phyloP scores from a whole-genome alignment of 2,888 invertebrate genomes.

The Chouioia cunea region DNA sequence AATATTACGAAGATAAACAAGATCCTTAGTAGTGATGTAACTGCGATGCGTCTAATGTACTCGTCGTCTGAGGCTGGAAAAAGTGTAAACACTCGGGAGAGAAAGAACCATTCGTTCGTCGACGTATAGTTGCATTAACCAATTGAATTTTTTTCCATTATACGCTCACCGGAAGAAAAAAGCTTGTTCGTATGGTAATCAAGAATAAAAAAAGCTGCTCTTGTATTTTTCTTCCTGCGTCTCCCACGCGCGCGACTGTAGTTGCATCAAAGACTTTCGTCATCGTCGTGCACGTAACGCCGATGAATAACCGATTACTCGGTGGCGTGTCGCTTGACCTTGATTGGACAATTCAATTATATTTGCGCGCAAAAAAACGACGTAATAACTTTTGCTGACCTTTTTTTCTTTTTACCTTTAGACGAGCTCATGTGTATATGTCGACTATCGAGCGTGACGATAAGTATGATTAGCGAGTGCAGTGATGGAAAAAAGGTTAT shows the following conservation, averaged over 20 bases:
- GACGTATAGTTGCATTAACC: constrained; percentile 25
- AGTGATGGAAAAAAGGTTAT: constrained; percentile 23
- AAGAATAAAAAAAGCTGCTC: neutral
- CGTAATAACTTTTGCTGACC: constrained; percentile 25
- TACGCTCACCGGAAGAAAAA: constrained; percentile 37
- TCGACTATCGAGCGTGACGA: neutral
- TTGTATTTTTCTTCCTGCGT: constrained; percentile 40
- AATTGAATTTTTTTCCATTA: constrained; percentile 20
- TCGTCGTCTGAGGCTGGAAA: constrained; percentile 13
- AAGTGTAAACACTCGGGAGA: constrained; percentile 27
- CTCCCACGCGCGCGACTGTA: constrained; percentile 51
- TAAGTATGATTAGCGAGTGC: constrained; percentile 7
- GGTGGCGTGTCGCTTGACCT: constrained; percentile 14
- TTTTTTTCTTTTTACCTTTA: constrained; percentile 6
- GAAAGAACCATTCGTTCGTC: constrained; percentile 27
- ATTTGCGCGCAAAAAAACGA: constrained; percentile 14
- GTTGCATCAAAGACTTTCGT: neutral
- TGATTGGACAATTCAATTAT: constrained; percentile 45
- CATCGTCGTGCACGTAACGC: neutral
- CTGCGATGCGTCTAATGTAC: constrained; percentile 1
- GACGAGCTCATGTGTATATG: neutral
- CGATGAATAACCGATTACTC: constrained; percentile 37
- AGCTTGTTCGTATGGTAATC: constrained; percentile 19
- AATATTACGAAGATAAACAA: constrained; percentile 25
- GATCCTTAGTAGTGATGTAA: constrained; percentile 28